phyloP scores from a whole-genome alignment of 2,797 vertebrate species.

The Lithobates sylvaticus region DNA sequence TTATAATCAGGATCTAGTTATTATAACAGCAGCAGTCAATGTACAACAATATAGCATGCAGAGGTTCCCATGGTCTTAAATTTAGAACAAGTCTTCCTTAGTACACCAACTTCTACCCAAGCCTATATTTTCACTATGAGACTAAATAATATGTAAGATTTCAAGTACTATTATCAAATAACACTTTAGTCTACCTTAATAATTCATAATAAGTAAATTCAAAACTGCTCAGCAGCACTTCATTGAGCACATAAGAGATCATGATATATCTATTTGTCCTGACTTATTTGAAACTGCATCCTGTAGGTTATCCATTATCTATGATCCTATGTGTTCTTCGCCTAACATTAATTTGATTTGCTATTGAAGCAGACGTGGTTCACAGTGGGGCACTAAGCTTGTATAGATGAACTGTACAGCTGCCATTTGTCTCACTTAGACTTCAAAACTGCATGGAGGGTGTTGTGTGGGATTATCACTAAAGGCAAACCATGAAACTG shows the following conservation, averaged over 20 bases:
- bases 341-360: background rate
- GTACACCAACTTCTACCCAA: background rate
- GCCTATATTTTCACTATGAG: background rate
- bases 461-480: background rate
- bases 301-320: background rate
- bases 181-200: background rate
- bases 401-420: background rate
- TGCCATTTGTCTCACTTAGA: background rate
- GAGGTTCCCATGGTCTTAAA: too few species aligned
- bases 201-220: background rate
- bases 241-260: background rate
- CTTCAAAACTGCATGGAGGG: background rate
- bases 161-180: background rate
- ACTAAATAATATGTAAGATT: background rate
- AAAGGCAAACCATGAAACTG: background rate
- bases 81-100: background rate
- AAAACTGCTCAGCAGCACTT: background rate
- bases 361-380: background rate
- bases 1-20: background rate
- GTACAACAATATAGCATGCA: background rate
- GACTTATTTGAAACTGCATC: background rate
- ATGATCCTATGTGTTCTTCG: background rate
- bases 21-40: background rate
- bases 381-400: background rate
- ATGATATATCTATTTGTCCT: background rate